Base-by-base conservation (phyloP, 2,888 invertebrate genomes). In the Kryphioiulus occultus region DNA sequence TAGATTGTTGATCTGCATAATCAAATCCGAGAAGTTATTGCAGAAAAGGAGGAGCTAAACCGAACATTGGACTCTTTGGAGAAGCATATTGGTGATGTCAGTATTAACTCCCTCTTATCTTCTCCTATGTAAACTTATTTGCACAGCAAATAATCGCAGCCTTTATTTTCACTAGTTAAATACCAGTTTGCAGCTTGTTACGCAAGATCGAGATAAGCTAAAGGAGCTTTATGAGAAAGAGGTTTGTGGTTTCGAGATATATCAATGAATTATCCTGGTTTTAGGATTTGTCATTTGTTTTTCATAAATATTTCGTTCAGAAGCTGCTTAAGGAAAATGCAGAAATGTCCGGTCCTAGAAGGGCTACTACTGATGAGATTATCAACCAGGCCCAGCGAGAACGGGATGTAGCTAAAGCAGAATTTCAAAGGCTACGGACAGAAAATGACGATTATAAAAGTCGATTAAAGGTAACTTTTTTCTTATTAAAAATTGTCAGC, bases 31-130 rank as follows among this genome's bases (percentile, higher is more conserved):
- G 39, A 42, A 84, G 83, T 87, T 15, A 83, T 83, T 26, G 83
- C 39, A 9, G 87, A 87, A 83, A 87, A 83, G n/a, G 68, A 82
- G n/a, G 83, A 87, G n/a, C 44, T 87, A 19, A 87, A 87, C 22
- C 35, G 82, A 39, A 83, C 87, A 9, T 30, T 87, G 30, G 87
- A 82, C 1, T 42, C 42, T 22, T 83, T 87, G 22, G 87, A 87
- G 39, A 87, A 87, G 22, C 87, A 87, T 26, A 83, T 87, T 26
- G 82, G 15, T n/a, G 87, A 87, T 35, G 87, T 87, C 0, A 35
- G 35, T 30, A 22, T 30, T 85, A 26, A n/a, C 53, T n/a, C 19
- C 19, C 19, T n/a, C 17, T 17, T 22, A 17, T 19, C 7, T 26
- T 35, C 35, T 84, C n/a, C n/a, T n/a, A 39, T 39, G 3, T 39